phyloP scores from a whole-genome alignment of 2,113 vertebrate species.

The Aix galericulata region DNA sequence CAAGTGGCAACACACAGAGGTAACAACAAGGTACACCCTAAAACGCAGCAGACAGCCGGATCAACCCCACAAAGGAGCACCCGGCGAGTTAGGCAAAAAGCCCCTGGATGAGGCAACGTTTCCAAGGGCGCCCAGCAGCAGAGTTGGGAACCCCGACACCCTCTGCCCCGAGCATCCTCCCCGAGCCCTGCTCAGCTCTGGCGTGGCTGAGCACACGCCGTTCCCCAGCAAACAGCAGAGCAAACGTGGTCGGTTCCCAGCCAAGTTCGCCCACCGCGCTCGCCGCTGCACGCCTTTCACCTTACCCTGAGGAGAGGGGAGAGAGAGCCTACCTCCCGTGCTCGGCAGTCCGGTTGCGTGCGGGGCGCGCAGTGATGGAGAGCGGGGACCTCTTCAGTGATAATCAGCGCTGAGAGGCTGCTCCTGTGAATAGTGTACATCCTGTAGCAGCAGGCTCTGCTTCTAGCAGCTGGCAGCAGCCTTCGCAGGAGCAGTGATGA shows the following conservation, averaged over 20 bases:
- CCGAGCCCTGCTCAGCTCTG: neutral
- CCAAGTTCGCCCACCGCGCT: neutral
- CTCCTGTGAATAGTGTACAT: slow-evolving; percentile 66
- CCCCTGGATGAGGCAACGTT: neutral
- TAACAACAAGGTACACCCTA: neutral
- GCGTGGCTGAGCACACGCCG: neutral
- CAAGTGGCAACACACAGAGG: neutral
- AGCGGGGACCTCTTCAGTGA: slow-evolving; percentile 55
- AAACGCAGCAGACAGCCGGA: neutral
- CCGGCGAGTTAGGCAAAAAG: neutral
- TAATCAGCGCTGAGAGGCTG: slow-evolving; percentile 62
- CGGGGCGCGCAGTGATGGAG: slow-evolving; percentile 33
- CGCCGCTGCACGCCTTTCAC: neutral
- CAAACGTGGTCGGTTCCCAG: neutral
- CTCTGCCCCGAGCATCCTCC: neutral
- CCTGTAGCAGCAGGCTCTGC: slow-evolving; percentile 73
- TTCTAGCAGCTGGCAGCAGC: slow-evolving; percentile 73
- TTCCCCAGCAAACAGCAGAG: neutral
- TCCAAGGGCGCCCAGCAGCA: neutral
- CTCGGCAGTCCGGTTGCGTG: slow-evolving; percentile 39
- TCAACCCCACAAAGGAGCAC: neutral
- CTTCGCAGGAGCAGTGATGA: slow-evolving; percentile 69
- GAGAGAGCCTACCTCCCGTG: slow-evolving; percentile 56
- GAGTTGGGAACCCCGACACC: neutral
- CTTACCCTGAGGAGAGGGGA: slow-evolving; percentile 3